Base-by-base conservation (phyloP, 2,797 vertebrate genomes). In the Malurus leucopterus region DNA sequence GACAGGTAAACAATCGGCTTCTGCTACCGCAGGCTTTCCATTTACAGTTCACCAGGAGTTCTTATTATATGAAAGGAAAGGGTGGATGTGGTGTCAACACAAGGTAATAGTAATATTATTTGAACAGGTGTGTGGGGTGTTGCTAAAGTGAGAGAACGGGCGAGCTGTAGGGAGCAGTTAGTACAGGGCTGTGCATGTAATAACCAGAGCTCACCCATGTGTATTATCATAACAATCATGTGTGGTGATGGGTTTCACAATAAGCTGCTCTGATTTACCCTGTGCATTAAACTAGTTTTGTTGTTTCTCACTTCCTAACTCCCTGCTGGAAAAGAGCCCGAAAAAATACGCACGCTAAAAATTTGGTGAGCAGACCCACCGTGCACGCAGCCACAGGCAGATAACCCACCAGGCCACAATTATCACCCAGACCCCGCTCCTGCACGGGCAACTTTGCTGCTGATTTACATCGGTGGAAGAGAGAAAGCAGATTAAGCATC, bases 91-190 rank as follows among this genome's bases (percentile, higher is more conserved):
- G 95, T 95, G 96, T 93, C 96, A 96, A 92, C 88, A 96, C 92
- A 88, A 97, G 94, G 88, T 92, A 96, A 96, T 95, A 94, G 93
- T 92, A 95, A 92, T 90, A 92, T 94, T 97, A 97, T 97, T 98
- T 96, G 96, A 97, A 97, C 97, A 98, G 97, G 97, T 96, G 96
- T 96, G 97, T 95, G 95, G 87, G 92, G 68, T 96, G 92, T 97
- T 97, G 95, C 96, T 96, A 95, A 95, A 96, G 95, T 82, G 92
- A 95, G 91, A 96, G 93, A 77, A 83, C 61, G 21, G 90, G 89
- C 7, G 40, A 95, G 91, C 30, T 22, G 93, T 86, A 89, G 95
- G 94, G 92, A 96, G 95, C 95, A 95, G 92, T 94, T 94, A 92
- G 84, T 90, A 93, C 86, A 94, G 96, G 95, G 95, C 95, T 89